Evolutionary conservation across 2,797 vertebrate genomes (phyloP).

Genomic region (Brotula barbata): DNA sequence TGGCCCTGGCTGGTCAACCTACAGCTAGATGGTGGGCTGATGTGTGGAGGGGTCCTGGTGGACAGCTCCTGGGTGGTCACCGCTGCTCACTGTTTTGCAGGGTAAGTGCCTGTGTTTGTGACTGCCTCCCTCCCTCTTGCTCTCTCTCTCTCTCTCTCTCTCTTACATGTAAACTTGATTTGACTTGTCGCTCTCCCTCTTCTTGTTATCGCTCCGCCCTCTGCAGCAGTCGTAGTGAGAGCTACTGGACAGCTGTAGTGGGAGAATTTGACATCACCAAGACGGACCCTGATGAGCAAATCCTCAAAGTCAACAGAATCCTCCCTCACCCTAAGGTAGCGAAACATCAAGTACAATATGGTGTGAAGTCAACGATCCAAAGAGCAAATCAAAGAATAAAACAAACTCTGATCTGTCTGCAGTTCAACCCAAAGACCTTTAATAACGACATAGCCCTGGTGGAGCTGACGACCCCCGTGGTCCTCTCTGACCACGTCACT

Average conservation of each 20-base stretch:
- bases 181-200: background rate
- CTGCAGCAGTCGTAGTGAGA: slow-evolving; percentile 85
- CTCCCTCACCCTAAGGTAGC: slow-evolving; percentile 90
- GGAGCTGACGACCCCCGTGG: slow-evolving; percentile 84
- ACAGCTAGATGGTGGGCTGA: slow-evolving; percentile 85
- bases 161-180: no score
- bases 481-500: slow-evolving; percentile 72
- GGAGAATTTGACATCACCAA: slow-evolving; percentile 87
- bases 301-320: slow-evolving; percentile 88
- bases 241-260: slow-evolving; percentile 88
- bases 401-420: slow-evolving; percentile 28
- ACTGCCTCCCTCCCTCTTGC: no score
- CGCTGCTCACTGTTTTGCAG: slow-evolving; percentile 91
- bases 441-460: slow-evolving; percentile 91
- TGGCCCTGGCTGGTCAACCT: slow-evolving; percentile 97
- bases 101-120: no score
- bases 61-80: slow-evolving; percentile 91
- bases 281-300: slow-evolving; percentile 77
- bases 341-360: no score
- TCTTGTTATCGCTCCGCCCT: slow-evolving; percentile 2
- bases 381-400: background rate
- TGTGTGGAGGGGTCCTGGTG: slow-evolving; percentile 93
- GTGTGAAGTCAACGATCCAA: background rate
- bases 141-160: no score
- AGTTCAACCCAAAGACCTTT: slow-evolving; percentile 94